Percentiles rank a stretch among this genome's conserved stretches.
Evolutionary conservation across 2,888 invertebrate species (phyloP).

Genomic region (Elysia crispata): DNA sequence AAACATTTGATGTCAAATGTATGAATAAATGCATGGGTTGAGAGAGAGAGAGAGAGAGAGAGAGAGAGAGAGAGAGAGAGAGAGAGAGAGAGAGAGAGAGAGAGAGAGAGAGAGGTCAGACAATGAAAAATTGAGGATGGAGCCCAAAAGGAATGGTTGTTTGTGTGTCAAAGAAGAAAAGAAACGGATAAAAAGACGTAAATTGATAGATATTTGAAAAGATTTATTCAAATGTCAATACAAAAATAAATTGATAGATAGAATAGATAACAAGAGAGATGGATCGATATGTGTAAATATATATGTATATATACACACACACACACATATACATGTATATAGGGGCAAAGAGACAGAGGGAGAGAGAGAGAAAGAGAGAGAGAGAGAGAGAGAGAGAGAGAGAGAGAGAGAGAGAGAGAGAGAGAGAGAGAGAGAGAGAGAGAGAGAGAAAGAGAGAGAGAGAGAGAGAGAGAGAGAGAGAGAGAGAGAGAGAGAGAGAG

Average conservation of each 20-base stretch:
- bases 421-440: neutral
- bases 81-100: conserved; percentile 30
- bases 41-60: conserved; percentile 2
- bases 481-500: neutral
- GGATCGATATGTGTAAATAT: neutral
- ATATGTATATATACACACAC: neutral
- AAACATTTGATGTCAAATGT: too few relatives aligned
- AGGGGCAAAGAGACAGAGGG: neutral
- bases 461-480: neutral
- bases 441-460: neutral
- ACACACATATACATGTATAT: neutral
- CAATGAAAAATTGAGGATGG: too few relatives aligned
- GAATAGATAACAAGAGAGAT: neutral
- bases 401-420: neutral
- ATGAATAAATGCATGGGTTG: too few relatives aligned
- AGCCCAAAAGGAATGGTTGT: too few relatives aligned
- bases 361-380: neutral
- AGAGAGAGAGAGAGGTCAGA: conserved; percentile 26
- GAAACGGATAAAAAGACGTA: too few relatives aligned
- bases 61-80: neutral
- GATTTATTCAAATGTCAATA: too few relatives aligned
- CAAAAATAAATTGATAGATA: neutral
- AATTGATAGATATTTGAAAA: too few relatives aligned
- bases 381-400: neutral
- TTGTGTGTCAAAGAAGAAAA: too few relatives aligned